A percentile compares a stretch with the other conserved stretches of the same genome.
Evolutionary conservation across 2,113 vertebrate genomes (phyloP).

Genomic region (Leucoraja erinaceus): DNA sequence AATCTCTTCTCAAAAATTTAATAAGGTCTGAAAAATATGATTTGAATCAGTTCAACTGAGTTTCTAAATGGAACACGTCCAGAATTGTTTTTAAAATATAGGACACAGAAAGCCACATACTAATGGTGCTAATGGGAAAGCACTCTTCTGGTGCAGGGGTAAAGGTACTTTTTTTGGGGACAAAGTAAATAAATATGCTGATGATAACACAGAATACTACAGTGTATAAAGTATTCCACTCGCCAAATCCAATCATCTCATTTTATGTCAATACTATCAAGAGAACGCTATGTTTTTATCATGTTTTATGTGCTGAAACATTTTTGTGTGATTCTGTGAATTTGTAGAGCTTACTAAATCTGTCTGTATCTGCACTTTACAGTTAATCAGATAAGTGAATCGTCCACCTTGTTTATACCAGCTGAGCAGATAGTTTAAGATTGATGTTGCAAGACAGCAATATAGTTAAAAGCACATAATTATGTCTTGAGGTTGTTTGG

Average conservation of each 20-base stretch:
- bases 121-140: neutral
- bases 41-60: neutral
- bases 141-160: neutral
- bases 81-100: neutral
- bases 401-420: neutral
- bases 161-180: neutral
- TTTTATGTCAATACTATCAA: neutral
- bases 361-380: neutral
- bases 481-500: neutral
- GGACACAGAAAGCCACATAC: neutral
- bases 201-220: neutral
- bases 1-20: neutral
- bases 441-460: neutral
- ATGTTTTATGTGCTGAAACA: neutral
- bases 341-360: neutral
- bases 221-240: neutral
- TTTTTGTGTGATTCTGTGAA: neutral
- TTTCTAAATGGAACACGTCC: too few species aligned
- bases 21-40: neutral
- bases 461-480: neutral
- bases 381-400: slow-evolving; percentile 20
- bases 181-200: neutral
- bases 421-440: neutral
- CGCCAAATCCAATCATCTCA: neutral
- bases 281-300: neutral